Conservation (phyloP, 2,113 vertebrate genomes). For the Leptobrachium leishanense region DNA sequence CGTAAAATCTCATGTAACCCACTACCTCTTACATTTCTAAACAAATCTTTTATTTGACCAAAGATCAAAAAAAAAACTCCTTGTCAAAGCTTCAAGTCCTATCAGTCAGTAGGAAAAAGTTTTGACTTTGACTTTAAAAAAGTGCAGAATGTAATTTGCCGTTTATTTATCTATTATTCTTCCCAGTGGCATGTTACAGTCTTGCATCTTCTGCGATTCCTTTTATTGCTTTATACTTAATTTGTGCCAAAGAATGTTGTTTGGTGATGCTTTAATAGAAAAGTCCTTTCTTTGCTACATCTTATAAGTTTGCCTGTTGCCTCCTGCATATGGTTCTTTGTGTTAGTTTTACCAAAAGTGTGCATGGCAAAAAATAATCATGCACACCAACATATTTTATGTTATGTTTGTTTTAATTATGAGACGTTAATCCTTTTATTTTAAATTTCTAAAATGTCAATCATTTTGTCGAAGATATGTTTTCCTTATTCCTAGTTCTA, state of each 20-base stretch:
- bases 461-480: not conserved
- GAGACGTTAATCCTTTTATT: not conserved
- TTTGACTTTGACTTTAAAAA: not conserved
- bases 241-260: no score
- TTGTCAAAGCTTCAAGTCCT: not conserved
- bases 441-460: not conserved
- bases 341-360: not conserved
- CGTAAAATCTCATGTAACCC: not conserved
- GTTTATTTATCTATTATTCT: not conserved
- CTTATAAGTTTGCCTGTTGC: no score
- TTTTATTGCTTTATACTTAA: no score
- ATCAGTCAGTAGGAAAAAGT: not conserved
- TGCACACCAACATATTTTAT: not conserved
- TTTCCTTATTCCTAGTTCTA: not conserved
- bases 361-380: not conserved
- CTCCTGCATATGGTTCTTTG: not conserved
- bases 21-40: not conserved
- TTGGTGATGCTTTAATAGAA: no score
- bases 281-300: no score
- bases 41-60: not conserved
- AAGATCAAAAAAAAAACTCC: not conserved
- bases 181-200: no score
- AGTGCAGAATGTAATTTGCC: not conserved
- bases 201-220: no score
- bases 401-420: not conserved